These are phyloP conservation scores for Deilephila porcellus DNA, from an alignment of 2,888 invertebrate genomes.

Conservation along the genomic window DNA sequence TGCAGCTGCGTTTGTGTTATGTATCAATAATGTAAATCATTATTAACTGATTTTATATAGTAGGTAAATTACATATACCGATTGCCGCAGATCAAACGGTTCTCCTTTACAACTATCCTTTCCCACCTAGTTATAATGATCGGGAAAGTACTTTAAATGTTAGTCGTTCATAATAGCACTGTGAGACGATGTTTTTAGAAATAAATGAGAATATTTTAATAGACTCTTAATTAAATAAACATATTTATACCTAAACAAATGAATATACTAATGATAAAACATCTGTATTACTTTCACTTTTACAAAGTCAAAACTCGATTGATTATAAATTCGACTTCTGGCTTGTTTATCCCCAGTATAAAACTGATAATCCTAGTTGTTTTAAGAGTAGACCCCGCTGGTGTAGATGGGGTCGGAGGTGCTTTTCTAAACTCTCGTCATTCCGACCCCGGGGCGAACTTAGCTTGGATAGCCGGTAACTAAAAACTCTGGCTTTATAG, in stretches of 20 bases:
- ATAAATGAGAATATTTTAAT: too few species aligned
- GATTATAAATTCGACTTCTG: neutral
- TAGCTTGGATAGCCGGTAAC: slow-evolving; percentile 56
- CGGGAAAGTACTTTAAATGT: too few species aligned
- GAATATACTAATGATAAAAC: neutral
- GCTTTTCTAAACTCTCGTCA: slow-evolving; percentile 33
- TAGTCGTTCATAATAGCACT: too few species aligned
- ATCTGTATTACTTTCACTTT: neutral
- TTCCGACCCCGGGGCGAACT: slow-evolving; percentile 51
- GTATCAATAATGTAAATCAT: neutral
- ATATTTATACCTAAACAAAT: too few species aligned
- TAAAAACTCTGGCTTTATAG: slow-evolving; percentile 65
- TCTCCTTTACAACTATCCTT: too few species aligned
- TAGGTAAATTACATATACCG: too few species aligned
- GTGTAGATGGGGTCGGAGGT: slow-evolving; percentile 22
- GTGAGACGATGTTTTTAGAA: too few species aligned
- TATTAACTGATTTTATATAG: too few species aligned
- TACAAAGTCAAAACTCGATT: neutral
- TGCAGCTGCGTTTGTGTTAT: slow-evolving; percentile 4
- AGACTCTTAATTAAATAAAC: too few species aligned
- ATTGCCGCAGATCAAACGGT: too few species aligned
- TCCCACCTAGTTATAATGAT: too few species aligned
- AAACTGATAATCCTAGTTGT: neutral
- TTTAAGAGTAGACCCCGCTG: slow-evolving; percentile 19
- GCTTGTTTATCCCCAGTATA: neutral